A percentile compares a stretch with the other conserved stretches of the same genome.
These are phyloP conservation scores for Mylabris sibirica DNA, from an alignment of 2,888 invertebrate species.

Conservation along the genomic window DNA sequence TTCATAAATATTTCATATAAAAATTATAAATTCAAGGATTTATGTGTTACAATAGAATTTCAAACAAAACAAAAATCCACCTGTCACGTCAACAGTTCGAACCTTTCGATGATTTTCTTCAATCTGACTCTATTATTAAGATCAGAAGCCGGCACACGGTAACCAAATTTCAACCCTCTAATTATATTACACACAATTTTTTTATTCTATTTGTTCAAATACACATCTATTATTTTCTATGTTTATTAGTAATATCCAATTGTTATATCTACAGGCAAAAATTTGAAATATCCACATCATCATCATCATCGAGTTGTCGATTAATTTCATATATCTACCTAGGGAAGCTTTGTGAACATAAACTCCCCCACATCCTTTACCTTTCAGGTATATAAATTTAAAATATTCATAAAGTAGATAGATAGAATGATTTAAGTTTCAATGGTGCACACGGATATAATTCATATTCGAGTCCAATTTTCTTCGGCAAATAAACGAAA, in stretches of 20 bases:
- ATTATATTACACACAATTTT: background rate
- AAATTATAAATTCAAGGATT: slow-evolving; percentile 4
- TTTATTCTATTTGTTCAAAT: slow-evolving; percentile 4
- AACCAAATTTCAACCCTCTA: background rate
- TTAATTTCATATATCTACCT: background rate
- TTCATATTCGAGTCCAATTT: slow-evolving; percentile 50
- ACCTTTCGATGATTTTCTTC: background rate
- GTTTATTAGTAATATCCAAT: slow-evolving; percentile 1
- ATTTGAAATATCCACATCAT: background rate
- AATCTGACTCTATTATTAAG: slow-evolving; percentile 1
- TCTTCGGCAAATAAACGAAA: slow-evolving; percentile 53
- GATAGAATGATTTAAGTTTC: slow-evolving; percentile 10
- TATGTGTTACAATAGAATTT: background rate
- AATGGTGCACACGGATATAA: slow-evolving; percentile 35
- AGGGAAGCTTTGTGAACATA: background rate
- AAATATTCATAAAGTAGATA: slow-evolving; percentile 32
- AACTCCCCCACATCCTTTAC: background rate
- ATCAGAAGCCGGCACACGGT: slow-evolving; percentile 1
- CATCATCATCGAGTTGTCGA: background rate
- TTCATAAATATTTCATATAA: background rate
- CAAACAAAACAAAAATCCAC: background rate
- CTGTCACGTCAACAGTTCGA: background rate
- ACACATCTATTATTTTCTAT: slow-evolving; percentile 2
- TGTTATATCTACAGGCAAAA: background rate
- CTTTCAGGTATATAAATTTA: slow-evolving; percentile 16